A percentile compares a stretch with the other conserved stretches of the same genome.
Evolutionary conservation across 2,888 invertebrate genomes (phyloP).

Genomic region (Odontocolon sp.): DNA sequence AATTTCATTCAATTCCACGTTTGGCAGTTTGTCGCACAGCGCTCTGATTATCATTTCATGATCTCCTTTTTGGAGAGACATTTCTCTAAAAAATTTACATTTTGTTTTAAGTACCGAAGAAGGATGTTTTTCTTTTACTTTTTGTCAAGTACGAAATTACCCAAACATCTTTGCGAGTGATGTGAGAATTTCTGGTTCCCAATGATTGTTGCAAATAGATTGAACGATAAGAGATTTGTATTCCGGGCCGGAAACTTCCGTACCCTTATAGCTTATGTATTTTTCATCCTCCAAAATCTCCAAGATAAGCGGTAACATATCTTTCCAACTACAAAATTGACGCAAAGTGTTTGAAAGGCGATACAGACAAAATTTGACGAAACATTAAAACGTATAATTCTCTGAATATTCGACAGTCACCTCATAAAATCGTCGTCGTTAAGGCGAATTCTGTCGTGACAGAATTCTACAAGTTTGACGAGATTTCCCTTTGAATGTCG

Average conservation of each 20-base stretch:
- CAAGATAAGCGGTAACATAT: constrained; percentile 85
- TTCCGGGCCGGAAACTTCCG: constrained; percentile 83
- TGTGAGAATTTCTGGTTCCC: constrained; percentile 84
- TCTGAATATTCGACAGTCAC: constrained; percentile 68
- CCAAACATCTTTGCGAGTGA: constrained; percentile 86
- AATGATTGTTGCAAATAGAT: constrained; percentile 84
- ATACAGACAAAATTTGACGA: constrained; percentile 22
- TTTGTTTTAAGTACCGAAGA: no score
- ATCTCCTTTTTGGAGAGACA: constrained; percentile 83
- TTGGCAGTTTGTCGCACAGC: constrained; percentile 84
- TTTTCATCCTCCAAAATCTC: constrained; percentile 83
- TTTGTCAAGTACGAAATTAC: constrained; percentile 79
- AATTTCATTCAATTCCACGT: constrained; percentile 84
- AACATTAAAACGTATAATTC: not conserved
- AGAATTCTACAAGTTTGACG: constrained; percentile 83
- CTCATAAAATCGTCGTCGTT: constrained; percentile 82
- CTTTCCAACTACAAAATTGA: constrained; percentile 84
- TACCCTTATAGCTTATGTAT: constrained; percentile 83
- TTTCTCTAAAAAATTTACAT: constrained; percentile 82
- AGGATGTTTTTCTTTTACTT: no score
- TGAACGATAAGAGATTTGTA: constrained; percentile 85
- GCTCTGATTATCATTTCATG: constrained; percentile 85
- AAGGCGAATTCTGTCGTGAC: constrained; percentile 82
- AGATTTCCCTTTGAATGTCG: constrained; percentile 82
- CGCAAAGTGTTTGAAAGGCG: no score